Conservation (phyloP, 2,888 invertebrate species). For the Meghimatium bilineatum region DNA sequence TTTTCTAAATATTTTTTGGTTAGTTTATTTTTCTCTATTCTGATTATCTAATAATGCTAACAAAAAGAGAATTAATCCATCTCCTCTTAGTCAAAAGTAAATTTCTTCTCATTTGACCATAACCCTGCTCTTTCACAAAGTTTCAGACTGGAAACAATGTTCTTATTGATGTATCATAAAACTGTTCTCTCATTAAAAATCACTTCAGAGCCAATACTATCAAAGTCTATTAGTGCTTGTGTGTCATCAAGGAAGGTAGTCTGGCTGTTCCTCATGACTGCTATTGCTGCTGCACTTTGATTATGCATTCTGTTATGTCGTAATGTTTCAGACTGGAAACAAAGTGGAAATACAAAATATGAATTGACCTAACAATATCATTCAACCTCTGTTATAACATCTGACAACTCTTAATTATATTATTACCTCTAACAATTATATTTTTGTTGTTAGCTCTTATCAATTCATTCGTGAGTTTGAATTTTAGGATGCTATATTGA, state of each 20-base stretch:
- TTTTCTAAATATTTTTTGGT: too few relatives aligned
- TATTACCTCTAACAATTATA: too few relatives aligned
- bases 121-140: too few relatives aligned
- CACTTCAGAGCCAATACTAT: conserved; percentile 79
- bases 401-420: too few relatives aligned
- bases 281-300: conserved; percentile 88
- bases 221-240: conserved; percentile 83
- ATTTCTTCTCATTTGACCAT: too few relatives aligned
- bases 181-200: conserved; percentile 89
- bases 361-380: neutral
- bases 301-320: conserved; percentile 81
- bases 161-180: conserved; percentile 77
- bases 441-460: too few relatives aligned
- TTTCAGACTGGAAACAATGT: neutral
- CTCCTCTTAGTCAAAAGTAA: too few relatives aligned
- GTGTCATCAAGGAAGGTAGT: conserved; percentile 78
- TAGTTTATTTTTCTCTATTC: too few relatives aligned
- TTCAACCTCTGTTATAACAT: neutral
- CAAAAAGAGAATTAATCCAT: too few relatives aligned
- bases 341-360: neutral
- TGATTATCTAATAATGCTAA: too few relatives aligned
- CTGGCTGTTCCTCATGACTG: conserved; percentile 84
- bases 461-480: too few relatives aligned
- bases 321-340: conserved; percentile 37
- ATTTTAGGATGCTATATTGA: too few relatives aligned